Evolutionary conservation across 1,140 invertebrate species (phyloP), one percentile per base, ranked within the genome.

Genomic region (Hydropsyche tenuis): DNA sequence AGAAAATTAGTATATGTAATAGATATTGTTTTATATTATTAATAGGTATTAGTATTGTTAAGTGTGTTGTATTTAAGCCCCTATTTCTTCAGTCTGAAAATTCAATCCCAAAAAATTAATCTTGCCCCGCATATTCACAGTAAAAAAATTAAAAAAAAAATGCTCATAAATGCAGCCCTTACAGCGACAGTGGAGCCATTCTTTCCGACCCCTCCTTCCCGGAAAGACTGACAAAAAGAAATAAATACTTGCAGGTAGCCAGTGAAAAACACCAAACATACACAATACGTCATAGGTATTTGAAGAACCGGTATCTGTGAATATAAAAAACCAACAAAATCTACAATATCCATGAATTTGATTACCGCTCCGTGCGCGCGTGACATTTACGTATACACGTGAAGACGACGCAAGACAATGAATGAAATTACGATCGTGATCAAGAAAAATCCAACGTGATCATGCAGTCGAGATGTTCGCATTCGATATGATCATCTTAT

Each of bases 161-260:
- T n/a, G 43, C 18, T 42, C 37, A 43, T 18, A 66, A 51, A 16
- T 25, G 25, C 72, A 66, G 42, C 66, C 79, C 92, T 94, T 92
- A 95, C 94, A 81, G 94, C 95, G 80, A 96, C 91, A 51, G 94
- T 95, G 48, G 94, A 96, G 83, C 95, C 95, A 86, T 97, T 97
- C 87, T 96, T 96, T 76, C 96, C 95, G 79, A 91, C 88, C 78
- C 95, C 94, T 82, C 93, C 93, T 79, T 88, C 83, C 72, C 91
- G 86, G 78, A 93, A 91, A 75, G 88, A 88, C 83, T 88, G 87
- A 81, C 85, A 87, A 86, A 92, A 92, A 82, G 86, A 84, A 82
- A 88, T 79, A 82, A 90, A 86, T 81, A 90, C 86, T 81, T 88
- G 87, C 78, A 88, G 76, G 85, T 89, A 91, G 80, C 88, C 89